Conservation (phyloP, 2,888 invertebrate species). For the Antitype chi region DNA sequence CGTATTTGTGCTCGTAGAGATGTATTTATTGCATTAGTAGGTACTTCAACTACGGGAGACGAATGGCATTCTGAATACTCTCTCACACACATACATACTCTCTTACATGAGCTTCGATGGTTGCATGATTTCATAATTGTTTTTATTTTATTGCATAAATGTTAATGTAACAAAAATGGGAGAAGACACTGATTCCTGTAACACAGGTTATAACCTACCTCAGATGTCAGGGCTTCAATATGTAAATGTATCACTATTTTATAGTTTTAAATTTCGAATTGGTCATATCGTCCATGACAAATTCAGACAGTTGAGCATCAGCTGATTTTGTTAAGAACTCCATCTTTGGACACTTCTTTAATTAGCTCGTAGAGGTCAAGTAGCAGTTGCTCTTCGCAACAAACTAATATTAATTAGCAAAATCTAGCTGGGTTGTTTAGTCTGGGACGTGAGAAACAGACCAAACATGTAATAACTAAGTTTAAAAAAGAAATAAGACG, state of each 20-base stretch:
- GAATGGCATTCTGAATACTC: not conserved
- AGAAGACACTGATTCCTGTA: too few species aligned
- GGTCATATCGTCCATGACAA: not conserved
- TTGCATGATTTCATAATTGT: too few species aligned
- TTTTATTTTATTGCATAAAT: too few species aligned
- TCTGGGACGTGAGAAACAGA: not conserved
- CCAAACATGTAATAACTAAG: not conserved
- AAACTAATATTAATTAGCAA: conserved; percentile 14
- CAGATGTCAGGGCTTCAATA: too few species aligned
- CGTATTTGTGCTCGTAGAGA: not conserved
- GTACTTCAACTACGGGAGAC: not conserved
- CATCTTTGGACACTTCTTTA: not conserved
- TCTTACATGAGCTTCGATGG: too few species aligned
- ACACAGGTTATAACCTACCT: too few species aligned
- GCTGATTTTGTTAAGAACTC: too few species aligned
- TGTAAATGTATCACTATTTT: too few species aligned
- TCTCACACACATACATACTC: too few species aligned
- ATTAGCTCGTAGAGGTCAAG: conserved; percentile 17
- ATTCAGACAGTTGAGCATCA: not conserved
- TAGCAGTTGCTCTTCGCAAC: conserved; percentile 3
- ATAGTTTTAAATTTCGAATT: not conserved
- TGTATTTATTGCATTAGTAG: not conserved
- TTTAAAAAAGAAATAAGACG: not conserved
- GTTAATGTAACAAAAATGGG: too few species aligned
- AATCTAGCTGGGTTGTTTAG: conserved; percentile 4